Percentiles rank a stretch among this genome's conserved stretches.
Conservation (phyloP, 2,797 vertebrate species). For the Sebastiscus tertius region DNA sequence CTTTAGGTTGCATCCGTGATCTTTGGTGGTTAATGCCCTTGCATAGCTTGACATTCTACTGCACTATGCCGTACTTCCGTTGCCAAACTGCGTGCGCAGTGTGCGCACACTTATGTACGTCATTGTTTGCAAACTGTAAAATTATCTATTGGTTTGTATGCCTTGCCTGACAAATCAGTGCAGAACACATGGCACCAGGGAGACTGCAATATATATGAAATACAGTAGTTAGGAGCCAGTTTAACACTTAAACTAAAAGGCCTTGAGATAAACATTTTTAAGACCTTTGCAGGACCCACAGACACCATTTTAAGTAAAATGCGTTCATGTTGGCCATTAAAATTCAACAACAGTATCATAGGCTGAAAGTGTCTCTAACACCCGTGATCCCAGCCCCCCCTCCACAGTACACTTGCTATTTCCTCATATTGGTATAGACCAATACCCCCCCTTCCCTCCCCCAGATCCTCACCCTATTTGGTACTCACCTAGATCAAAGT, state of each 20-base stretch:
- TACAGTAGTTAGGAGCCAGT: neutral
- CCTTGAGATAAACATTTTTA: neutral
- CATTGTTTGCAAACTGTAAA: too few species aligned
- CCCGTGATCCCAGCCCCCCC: neutral
- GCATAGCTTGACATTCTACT: too few species aligned
- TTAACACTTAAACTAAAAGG: neutral
- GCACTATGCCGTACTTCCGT: too few species aligned
- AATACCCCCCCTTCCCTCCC: slow-evolving; percentile 1
- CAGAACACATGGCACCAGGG: neutral
- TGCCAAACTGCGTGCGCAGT: too few species aligned
- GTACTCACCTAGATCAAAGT: slow-evolving; percentile 82
- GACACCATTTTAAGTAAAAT: neutral
- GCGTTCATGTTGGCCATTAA: neutral
- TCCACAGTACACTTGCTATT: slow-evolving; percentile 14
- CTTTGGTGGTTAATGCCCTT: too few species aligned
- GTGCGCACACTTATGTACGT: too few species aligned
- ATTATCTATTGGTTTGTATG: neutral
- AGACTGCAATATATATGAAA: neutral
- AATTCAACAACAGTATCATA: neutral
- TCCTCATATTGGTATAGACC: slow-evolving; percentile 47
- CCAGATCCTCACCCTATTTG: slow-evolving; percentile 59
- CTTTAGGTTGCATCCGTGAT: too few species aligned
- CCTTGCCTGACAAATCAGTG: neutral
- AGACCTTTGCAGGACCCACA: neutral
- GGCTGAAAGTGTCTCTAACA: neutral